Conservation (phyloP, 2,888 invertebrate genomes). For the Pseudococcus jackbeardsleyi region DNA sequence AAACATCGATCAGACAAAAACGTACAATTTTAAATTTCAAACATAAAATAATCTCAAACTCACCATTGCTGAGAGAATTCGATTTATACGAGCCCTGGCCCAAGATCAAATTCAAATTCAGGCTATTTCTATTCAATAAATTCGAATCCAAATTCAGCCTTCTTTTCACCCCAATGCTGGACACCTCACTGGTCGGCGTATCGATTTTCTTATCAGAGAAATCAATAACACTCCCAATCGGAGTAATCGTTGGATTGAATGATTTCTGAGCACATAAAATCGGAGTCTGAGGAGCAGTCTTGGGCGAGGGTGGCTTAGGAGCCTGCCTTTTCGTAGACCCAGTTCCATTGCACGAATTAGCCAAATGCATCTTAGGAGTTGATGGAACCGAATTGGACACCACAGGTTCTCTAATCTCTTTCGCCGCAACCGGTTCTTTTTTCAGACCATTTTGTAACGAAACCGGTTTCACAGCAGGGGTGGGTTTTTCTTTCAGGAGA, state of each 20-base stretch:
- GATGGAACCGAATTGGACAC: conserved; percentile 31
- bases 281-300: conserved; percentile 67
- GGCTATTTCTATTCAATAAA: conserved; percentile 29
- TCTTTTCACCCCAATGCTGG: conserved; percentile 21
- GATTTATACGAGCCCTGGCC: conserved; percentile 11
- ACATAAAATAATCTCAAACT: not conserved
- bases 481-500: conserved; percentile 76
- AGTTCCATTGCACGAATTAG: conserved; percentile 63
- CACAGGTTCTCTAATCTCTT: not conserved
- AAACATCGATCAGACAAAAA: too few species aligned
- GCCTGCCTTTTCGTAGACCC: conserved; percentile 77
- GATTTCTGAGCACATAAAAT: not conserved
- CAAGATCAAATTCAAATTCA: conserved; percentile 22
- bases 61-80: conserved; percentile 34
- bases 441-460: conserved; percentile 68
- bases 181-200: conserved; percentile 14
- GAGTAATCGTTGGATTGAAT: not conserved
- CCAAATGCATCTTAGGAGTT: conserved; percentile 39
- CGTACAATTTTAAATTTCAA: not conserved
- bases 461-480: conserved; percentile 81
- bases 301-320: conserved; percentile 79
- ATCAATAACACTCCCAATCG: not conserved
- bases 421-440: not conserved
- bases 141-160: conserved; percentile 24
- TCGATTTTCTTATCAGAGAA: conserved; percentile 15